A percentile compares a stretch with the other conserved stretches of the same genome.
These are phyloP conservation scores for Eulithis testata DNA, from an alignment of 2,888 invertebrate species.

Conservation along the genomic window DNA sequence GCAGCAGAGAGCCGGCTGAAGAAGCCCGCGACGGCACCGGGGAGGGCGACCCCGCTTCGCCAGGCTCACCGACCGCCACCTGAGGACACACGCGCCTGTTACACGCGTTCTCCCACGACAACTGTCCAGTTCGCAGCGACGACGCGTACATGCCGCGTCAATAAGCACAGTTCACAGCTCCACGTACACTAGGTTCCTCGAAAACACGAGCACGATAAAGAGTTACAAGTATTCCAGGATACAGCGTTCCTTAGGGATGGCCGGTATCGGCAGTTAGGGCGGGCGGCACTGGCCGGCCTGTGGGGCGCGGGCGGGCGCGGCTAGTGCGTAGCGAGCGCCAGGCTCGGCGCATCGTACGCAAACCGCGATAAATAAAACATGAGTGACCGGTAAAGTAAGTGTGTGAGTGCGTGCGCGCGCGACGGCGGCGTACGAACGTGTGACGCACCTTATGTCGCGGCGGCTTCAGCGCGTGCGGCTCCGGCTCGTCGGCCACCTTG, in stretches of 20 bases:
- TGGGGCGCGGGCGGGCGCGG: constrained; percentile 85
- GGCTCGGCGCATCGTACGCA: constrained; percentile 83
- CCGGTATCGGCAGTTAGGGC: constrained; percentile 83
- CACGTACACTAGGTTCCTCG: constrained; percentile 75
- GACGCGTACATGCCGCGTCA: constrained; percentile 84
- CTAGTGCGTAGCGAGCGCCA: constrained; percentile 84
- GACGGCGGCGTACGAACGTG: constrained; percentile 81
- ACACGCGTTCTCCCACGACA: constrained; percentile 86
- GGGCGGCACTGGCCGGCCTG: constrained; percentile 85
- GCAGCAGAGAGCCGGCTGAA: constrained; percentile 83
- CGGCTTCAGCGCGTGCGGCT: constrained; percentile 86
- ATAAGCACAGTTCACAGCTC: constrained; percentile 77
- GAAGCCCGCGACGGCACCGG: constrained; percentile 87
- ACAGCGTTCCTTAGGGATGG: constrained; percentile 69
- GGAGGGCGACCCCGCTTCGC: constrained; percentile 86
- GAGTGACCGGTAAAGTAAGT: constrained; percentile 81
- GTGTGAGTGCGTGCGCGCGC: constrained; percentile 84
- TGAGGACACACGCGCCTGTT: constrained; percentile 87
- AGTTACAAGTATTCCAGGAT: constrained; percentile 58
- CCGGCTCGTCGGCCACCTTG: constrained; percentile 86
- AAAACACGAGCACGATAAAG: constrained; percentile 69
- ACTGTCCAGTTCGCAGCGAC: constrained; percentile 85
- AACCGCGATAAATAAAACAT: constrained; percentile 84
- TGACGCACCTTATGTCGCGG: constrained; percentile 87
- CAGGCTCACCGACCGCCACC: constrained; percentile 84